Percentiles rank a stretch among this genome's conserved stretches.
phyloP scores from a whole-genome alignment of 2,888 invertebrate species.

The Tetropium fuscum region DNA sequence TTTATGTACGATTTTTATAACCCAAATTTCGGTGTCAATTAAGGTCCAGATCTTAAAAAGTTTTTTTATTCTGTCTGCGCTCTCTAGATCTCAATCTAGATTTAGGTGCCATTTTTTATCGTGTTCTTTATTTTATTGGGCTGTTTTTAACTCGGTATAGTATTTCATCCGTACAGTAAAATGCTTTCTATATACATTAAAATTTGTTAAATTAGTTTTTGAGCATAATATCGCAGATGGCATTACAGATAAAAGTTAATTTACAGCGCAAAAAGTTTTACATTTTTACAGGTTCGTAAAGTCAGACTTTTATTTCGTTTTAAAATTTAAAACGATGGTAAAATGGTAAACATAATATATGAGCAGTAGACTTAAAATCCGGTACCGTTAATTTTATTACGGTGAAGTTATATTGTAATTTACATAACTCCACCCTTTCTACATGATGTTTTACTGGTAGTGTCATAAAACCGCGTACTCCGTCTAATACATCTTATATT shows the following conservation, averaged over 20 bases:
- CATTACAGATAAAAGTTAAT: background rate
- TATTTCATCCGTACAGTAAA: constrained; percentile 1
- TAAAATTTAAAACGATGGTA: background rate
- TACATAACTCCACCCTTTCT: no score
- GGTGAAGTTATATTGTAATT: no score
- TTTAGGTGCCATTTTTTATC: constrained; percentile 7
- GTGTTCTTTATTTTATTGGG: background rate
- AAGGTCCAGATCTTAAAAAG: constrained; percentile 17
- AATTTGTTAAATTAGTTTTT: constrained; percentile 8
- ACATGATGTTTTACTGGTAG: no score
- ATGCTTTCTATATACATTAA: constrained; percentile 1
- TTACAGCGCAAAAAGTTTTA: background rate
- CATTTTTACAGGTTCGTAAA: background rate
- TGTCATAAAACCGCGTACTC: no score
- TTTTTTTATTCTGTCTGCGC: constrained; percentile 7
- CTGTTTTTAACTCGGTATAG: constrained; percentile 1
- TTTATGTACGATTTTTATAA: constrained; percentile 37
- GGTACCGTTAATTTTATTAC: no score
- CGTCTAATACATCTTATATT: no score
- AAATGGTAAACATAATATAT: no score
- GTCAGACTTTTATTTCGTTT: background rate
- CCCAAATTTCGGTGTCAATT: constrained; percentile 40
- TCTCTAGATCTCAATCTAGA: constrained; percentile 5
- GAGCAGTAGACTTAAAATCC: no score
- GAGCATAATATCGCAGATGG: background rate